A percentile compares a stretch with the other conserved stretches of the same genome.
Conservation (phyloP, 2,797 vertebrate genomes). For the Peromyscus attwateri region DNA sequence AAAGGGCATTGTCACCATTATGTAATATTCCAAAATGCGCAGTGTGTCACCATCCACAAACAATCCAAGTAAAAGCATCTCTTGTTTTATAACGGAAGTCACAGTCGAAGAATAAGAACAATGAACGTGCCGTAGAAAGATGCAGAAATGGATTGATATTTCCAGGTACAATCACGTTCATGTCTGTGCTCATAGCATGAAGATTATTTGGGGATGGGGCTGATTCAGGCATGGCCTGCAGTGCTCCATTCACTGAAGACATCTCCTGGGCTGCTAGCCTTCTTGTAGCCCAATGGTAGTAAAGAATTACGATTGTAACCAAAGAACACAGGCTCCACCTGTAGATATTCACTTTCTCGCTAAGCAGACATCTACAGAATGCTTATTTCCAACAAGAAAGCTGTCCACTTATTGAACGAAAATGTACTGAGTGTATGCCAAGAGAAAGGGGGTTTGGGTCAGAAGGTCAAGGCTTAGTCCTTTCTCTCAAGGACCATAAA, state of each 20-base stretch:
- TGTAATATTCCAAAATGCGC: neutral
- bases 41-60: neutral
- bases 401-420: conserved; percentile 20
- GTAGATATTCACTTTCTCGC: neutral
- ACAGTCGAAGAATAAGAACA: neutral
- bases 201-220: neutral
- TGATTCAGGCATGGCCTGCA: rapidly evolving
- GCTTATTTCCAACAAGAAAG: neutral
- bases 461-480: neutral
- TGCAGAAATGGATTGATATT: neutral
- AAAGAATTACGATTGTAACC: neutral
- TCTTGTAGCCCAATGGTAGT: neutral
- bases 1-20: neutral
- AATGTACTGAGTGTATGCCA: neutral
- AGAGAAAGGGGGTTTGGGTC: neutral
- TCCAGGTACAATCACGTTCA: neutral
- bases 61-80: neutral
- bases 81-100: neutral
- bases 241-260: neutral
- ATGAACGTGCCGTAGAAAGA: neutral
- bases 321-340: neutral
- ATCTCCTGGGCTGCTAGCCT: neutral
- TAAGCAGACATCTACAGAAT: neutral
- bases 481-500: conserved; percentile 30
- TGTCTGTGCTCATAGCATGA: neutral